Base-by-base conservation (phyloP, 2,888 invertebrate species). In the Morinoia aosen region DNA sequence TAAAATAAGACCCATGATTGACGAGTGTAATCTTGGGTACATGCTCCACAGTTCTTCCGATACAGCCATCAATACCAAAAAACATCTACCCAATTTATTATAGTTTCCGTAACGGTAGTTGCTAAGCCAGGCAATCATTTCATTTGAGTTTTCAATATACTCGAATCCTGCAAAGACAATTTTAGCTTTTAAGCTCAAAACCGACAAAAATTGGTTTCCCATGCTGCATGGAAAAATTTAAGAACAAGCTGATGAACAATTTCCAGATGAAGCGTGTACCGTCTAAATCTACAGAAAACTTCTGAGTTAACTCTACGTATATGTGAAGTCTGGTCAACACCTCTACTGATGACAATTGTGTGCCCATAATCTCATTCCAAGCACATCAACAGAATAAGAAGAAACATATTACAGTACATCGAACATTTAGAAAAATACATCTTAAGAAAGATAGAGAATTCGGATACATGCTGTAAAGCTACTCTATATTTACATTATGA, bases 361-460 rank as follows among this genome's bases (percentile, higher is more conserved):
- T 14, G 16, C 25, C 76, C 10, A 76, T 76, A 33, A 76, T 19
- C 25, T 10, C 25, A 76, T 33, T 76, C 76, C 25, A 12, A 76
- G 76, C 76, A 76, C 76, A 76, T 76, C 76, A 76, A 76, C 76
- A 19, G 76, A 76, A 33, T 33, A 76, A 76, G 76, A 76, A 10
- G 76, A 76, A 0, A 76, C 33, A 19, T 61, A 61, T 19, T 33
- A 10, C 76, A 16, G 10, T 76, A 76, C 76, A 76, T 76, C 76
- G 76, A 93, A 93, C 93, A 93, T 57, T 93, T 93, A 93, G 93
- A 93, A 93, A 93, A 93, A 93, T 93, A 93, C 93, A 93, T 93
- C 93, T 93, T 48, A 39, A 93, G 93, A 93, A 93, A 93, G 93
- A 93, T 93, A 93, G 93, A 93, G 57, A 93, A 93, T 93, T 93